Percentiles rank a stretch among this genome's conserved stretches.
These are phyloP conservation scores for Melitaea cinxia DNA, from an alignment of 1,140 invertebrate genomes.

Conservation along the genomic window DNA sequence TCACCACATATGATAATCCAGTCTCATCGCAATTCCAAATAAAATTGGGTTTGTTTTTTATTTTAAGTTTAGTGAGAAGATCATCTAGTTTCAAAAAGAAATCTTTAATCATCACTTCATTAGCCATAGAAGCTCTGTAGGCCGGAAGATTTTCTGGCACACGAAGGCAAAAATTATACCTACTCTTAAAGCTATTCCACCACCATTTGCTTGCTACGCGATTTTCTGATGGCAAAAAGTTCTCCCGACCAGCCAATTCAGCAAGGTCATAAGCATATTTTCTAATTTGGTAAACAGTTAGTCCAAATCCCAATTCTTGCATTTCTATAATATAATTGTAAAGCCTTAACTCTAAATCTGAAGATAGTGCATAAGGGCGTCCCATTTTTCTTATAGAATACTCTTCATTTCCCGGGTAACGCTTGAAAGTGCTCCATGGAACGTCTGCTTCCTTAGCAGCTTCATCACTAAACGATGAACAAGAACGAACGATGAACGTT, in stretches of 20 bases:
- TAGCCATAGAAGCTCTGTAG: conserved; percentile 16
- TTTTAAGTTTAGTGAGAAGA: conserved; percentile 4
- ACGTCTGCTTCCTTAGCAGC: no score
- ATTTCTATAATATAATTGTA: no score
- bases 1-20: conserved; percentile 1
- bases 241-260: conserved; percentile 11
- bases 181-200: background rate
- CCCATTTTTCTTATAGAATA: no score
- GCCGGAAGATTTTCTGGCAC: conserved; percentile 19
- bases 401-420: no score
- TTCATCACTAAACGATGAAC: no score
- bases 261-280: conserved; percentile 24
- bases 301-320: conserved; percentile 20
- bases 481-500: no score
- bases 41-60: conserved; percentile 4
- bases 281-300: conserved; percentile 17
- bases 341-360: no score
- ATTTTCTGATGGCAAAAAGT: conserved; percentile 14
- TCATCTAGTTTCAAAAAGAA: conserved; percentile 14
- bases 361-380: no score
- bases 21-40: conserved; percentile 22
- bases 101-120: conserved; percentile 18
- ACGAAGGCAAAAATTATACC: conserved; percentile 21
- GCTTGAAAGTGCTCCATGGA: no score
- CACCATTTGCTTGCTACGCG: conserved; percentile 2